Conservation (phyloP, 2,888 invertebrate species). For the Galerucella calmariensis region DNA sequence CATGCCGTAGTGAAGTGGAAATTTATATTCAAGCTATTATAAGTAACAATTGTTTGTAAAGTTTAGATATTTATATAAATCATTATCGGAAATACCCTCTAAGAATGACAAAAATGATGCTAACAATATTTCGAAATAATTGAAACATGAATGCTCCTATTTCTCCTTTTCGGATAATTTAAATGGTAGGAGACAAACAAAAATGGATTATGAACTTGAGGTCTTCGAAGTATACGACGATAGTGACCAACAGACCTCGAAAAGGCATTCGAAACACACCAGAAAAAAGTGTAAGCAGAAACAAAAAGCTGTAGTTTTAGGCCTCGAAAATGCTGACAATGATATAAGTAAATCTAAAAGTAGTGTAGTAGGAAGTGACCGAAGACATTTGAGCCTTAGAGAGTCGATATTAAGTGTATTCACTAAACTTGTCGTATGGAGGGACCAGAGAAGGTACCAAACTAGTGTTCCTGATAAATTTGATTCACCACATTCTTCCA, state of each 20-base stretch:
- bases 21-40: constrained; percentile 1
- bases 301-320: constrained; percentile 53
- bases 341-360: constrained; percentile 60
- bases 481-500: constrained; percentile 62
- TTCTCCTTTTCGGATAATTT: constrained; percentile 6
- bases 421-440: constrained; percentile 64
- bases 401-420: constrained; percentile 71
- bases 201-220: constrained; percentile 66
- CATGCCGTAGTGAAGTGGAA: constrained; percentile 31
- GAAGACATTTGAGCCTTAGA: constrained; percentile 67
- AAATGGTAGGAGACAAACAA: constrained; percentile 3
- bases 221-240: constrained; percentile 66
- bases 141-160: background rate
- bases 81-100: background rate
- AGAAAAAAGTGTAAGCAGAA: constrained; percentile 65
- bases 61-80: constrained; percentile 1
- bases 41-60: constrained; percentile 6
- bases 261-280: constrained; percentile 62
- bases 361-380: constrained; percentile 58
- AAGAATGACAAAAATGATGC: constrained; percentile 12
- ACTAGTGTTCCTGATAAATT: constrained; percentile 60
- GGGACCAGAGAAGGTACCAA: constrained; percentile 65
- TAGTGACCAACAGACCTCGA: constrained; percentile 58
- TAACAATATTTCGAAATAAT: constrained; percentile 1
- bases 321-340: constrained; percentile 56